These are phyloP conservation scores for Neogobius melanostomus DNA, from an alignment of 2,113 vertebrate genomes.

Conservation along the genomic window DNA sequence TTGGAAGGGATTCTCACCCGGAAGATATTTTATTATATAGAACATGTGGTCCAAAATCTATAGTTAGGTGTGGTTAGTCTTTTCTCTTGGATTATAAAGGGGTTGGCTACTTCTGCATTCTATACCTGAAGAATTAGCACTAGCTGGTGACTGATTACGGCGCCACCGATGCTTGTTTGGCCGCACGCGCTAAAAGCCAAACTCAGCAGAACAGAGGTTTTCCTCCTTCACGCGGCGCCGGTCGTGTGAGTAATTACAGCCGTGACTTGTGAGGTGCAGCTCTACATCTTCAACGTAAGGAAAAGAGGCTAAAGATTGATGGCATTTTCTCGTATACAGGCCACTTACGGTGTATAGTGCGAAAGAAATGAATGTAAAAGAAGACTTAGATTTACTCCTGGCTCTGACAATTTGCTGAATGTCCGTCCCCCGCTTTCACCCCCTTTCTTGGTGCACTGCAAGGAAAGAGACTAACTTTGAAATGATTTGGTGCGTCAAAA, in stretches of 20 bases:
- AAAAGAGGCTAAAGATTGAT: conserved; percentile 89
- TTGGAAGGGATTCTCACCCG: background rate
- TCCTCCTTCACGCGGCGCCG: conserved; percentile 90
- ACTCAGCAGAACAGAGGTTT: conserved; percentile 93
- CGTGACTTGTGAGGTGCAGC: conserved; percentile 95
- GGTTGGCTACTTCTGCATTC: conserved; percentile 57
- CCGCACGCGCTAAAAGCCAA: conserved; percentile 88
- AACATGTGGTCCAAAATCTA: too few relatives aligned
- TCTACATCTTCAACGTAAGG: conserved; percentile 87
- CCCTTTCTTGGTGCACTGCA: too few relatives aligned
- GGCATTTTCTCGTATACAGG: conserved; percentile 73
- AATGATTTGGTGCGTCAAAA: too few relatives aligned
- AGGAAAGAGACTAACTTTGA: too few relatives aligned
- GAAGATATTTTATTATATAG: too few relatives aligned
- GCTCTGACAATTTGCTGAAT: too few relatives aligned
- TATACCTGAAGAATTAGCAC: conserved; percentile 91
- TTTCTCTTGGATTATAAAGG: too few relatives aligned
- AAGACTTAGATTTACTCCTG: too few relatives aligned
- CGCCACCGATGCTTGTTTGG: conserved; percentile 83
- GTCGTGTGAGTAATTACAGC: conserved; percentile 97
- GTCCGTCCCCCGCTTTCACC: too few relatives aligned
- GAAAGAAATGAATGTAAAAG: too few relatives aligned
- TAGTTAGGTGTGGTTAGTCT: too few relatives aligned
- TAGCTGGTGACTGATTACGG: conserved; percentile 94
- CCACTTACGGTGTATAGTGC: too few relatives aligned